phyloP scores from a whole-genome alignment of 2,797 vertebrate species.

The Trachops cirrhosus region DNA sequence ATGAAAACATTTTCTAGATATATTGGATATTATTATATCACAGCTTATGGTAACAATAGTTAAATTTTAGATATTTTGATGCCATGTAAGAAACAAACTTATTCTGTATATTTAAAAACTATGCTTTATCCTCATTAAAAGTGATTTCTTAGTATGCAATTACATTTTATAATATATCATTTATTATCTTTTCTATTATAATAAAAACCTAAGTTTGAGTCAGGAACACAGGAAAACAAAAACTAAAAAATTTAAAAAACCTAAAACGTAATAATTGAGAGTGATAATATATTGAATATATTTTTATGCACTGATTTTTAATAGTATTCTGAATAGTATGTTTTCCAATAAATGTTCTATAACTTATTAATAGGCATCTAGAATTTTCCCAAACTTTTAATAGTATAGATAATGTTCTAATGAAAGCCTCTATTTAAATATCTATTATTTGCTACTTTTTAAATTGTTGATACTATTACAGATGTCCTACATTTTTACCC shows the following conservation, averaged over 20 bases:
- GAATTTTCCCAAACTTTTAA: not conserved
- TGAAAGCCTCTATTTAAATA: not conserved
- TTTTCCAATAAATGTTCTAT: not conserved
- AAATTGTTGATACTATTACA: not conserved
- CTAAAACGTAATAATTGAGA: not conserved
- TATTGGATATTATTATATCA: not conserved
- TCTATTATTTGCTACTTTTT: not conserved
- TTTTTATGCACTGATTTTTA: not conserved
- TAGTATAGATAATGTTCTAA: not conserved
- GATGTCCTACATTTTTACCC: not conserved
- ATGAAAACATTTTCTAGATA: constrained; percentile 11
- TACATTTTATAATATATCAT: not conserved
- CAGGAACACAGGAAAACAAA: not conserved
- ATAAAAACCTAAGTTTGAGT: not conserved
- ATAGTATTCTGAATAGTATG: not conserved
- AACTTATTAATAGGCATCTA: not conserved
- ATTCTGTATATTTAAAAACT: not conserved
- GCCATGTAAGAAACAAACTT: not conserved
- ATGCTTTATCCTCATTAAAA: not conserved
- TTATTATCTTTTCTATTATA: not conserved
- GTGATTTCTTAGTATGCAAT: not conserved
- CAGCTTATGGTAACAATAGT: not conserved
- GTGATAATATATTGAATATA: not conserved
- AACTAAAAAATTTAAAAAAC: not conserved
- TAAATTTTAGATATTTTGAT: not conserved